Evolutionary conservation across 2,888 invertebrate genomes (phyloP), one percentile per base, ranked within the genome.

Genomic region (Vannuccia rotundouncinata): DNA sequence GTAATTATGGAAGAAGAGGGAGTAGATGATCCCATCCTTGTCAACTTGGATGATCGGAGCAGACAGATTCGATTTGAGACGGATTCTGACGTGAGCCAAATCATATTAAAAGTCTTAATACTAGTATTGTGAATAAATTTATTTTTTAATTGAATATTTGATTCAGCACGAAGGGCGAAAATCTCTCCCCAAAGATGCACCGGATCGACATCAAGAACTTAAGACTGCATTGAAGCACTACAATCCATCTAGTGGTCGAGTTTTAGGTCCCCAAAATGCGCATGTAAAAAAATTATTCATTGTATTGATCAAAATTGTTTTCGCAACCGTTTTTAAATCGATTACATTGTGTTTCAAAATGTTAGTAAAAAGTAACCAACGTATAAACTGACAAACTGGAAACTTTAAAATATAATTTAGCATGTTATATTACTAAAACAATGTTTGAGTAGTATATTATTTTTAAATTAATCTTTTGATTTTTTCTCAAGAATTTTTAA

Each of bases 41-140:
- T 27, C 66, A 27, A 66, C 25, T 66, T 17, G 66, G 10, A 66
- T 17, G 66, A 66, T 66, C 5, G 66, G 66, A 27, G 25, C 2
- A 17, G 66, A 2, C 66, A 66, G 66, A 66, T 66, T 22, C 66
- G 66, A 13, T 66, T 66, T 66, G 66, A 66, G 25, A 66, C 66
- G 17, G 66, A 66, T 66, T 66, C 66, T 66, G 66, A 66, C 22
- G 66, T 66, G 66, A 66, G 66, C 5, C 45, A 45, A 45, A 45
- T 45, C 17, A 45, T n/a, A 66, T 22, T 66, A 66, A n/a, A n/a
- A n/a, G 5, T 17, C 10, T 45, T 17, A 13, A 45, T 45, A 45
- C 45, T 13, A 17, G 17, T 45, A 45, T 45, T 13, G 5, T 45
- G 5, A 45, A 45, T 45, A 5, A 45, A 22, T 66, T 66, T 66